Evolutionary conservation across 2,888 invertebrate species (phyloP), one percentile per base, ranked within the genome.

Genomic region (Nematopogon swammerdamellus): DNA sequence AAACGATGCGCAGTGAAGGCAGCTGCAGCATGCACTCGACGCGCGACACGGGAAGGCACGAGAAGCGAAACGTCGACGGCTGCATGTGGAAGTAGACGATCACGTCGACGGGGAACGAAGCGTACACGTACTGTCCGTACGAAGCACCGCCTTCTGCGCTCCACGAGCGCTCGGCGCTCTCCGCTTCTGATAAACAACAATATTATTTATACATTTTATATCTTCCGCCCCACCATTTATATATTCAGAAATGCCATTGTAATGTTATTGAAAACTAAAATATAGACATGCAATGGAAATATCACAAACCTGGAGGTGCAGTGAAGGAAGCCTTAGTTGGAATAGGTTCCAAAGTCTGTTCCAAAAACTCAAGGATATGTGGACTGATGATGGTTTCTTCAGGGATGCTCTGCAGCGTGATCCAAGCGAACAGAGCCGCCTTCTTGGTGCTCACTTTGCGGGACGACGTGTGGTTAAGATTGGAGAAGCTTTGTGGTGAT

Each of bases 81-180:
- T 97, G 96, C 88, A 98, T 97, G 71, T 95, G 94, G 79, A 99
- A 94, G 73, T 97, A 97, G 44, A 99, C 97, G 58, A 99, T 93
- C 19, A 99, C 97, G 74, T 99, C 98, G 1, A 99, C 97, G 0
- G 98, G 98, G 70, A 99, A 97, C 49, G 96, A 95, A 36, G 94
- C 91, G 66, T 93, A 93, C 56, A 90, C 91, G 63, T 91, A 92
- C 70, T 89, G 89, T 1, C 87, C 88, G 60, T 87, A 86, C 56
- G 86, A 84, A 36, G 83, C 75, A n/a, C 76, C 67, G 57, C 82
- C 85, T 60, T 81, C 77, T 20, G 51, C 63, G 25, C 62, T 57
- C 18, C 59, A 58, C 18, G 60, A 57, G 10, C 61, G 62, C 72
- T 53, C 52, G 1, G 57, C 66, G 50, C 60, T 61, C 47, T 60